These are phyloP conservation scores for Chlamydotis undulata DNA, from an alignment of 2,113 vertebrate species.

Conservation along the genomic window DNA sequence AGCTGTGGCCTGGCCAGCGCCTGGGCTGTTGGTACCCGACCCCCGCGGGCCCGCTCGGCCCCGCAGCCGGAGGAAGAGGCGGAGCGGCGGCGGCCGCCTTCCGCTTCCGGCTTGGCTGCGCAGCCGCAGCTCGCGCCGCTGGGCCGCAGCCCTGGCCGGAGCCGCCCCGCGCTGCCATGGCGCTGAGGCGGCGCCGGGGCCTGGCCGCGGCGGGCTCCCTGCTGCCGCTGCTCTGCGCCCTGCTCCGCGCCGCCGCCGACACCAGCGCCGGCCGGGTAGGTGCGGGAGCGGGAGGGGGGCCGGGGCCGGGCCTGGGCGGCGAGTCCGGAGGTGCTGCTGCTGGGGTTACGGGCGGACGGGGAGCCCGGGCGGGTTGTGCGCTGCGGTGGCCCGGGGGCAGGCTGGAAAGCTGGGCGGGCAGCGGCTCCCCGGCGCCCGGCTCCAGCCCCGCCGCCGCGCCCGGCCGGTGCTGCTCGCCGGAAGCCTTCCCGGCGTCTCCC, in stretches of 20 bases:
- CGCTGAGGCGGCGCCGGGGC: not conserved
- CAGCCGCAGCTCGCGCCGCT: not conserved
- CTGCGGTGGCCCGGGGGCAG: not conserved
- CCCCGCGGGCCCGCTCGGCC: no score
- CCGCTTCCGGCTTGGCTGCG: not conserved
- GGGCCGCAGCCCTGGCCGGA: not conserved
- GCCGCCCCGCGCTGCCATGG: not conserved
- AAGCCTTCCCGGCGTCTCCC: not conserved
- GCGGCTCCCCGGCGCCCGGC: not conserved
- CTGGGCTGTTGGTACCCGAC: no score
- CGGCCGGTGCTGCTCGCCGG: not conserved
- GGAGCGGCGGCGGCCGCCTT: no score
- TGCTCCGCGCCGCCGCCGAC: constrained; percentile 28
- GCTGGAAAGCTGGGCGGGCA: not conserved
- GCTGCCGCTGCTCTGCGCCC: constrained; percentile 8
- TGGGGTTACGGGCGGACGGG: not conserved
- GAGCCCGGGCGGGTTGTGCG: not conserved
- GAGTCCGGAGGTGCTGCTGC: not conserved
- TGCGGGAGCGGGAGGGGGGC: not conserved
- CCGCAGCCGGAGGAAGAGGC: no score
- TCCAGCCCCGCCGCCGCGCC: not conserved
- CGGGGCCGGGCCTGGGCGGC: not conserved
- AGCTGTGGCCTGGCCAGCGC: no score
- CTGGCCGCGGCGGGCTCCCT: not conserved
- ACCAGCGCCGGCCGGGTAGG: constrained; percentile 21